Conservation (phyloP, 2,113 vertebrate species). For the Prolemur simus region DNA sequence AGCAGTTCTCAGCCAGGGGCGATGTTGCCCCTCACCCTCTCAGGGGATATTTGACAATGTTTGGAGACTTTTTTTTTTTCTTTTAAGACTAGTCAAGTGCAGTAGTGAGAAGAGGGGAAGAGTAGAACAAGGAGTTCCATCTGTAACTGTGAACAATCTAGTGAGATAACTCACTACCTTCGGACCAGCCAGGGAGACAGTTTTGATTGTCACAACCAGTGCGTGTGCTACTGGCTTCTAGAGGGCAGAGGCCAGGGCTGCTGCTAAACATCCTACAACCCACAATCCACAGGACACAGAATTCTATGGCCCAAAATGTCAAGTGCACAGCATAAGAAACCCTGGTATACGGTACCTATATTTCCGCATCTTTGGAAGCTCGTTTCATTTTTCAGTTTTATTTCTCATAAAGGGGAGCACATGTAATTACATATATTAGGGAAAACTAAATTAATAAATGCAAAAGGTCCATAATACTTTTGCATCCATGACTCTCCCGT, state of each 20-base stretch:
- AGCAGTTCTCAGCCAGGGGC: not conserved
- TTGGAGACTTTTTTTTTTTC: not conserved
- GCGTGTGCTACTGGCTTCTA: not conserved
- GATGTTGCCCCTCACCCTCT: accelerated
- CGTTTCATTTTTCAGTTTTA: not conserved
- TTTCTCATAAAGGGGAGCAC: not conserved
- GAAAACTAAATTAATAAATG: not conserved
- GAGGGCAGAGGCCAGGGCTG: not conserved
- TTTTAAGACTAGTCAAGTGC: too few relatives aligned
- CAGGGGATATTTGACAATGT: not conserved
- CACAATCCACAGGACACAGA: too few relatives aligned
- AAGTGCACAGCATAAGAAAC: not conserved
- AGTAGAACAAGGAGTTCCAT: too few relatives aligned
- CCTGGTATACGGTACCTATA: not conserved
- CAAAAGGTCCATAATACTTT: not conserved
- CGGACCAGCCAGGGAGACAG: too few relatives aligned
- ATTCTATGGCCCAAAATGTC: not conserved
- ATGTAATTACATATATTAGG: not conserved
- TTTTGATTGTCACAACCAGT: not conserved
- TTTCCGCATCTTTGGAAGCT: not conserved
- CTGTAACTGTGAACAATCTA: too few relatives aligned
- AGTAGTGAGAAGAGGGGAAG: too few relatives aligned
- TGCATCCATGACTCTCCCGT: not conserved
- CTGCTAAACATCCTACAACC: not conserved
- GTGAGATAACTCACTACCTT: too few relatives aligned